These are phyloP conservation scores for Campylomormyrus tamandua DNA, from an alignment of 2,113 vertebrate genomes.

Conservation along the genomic window DNA sequence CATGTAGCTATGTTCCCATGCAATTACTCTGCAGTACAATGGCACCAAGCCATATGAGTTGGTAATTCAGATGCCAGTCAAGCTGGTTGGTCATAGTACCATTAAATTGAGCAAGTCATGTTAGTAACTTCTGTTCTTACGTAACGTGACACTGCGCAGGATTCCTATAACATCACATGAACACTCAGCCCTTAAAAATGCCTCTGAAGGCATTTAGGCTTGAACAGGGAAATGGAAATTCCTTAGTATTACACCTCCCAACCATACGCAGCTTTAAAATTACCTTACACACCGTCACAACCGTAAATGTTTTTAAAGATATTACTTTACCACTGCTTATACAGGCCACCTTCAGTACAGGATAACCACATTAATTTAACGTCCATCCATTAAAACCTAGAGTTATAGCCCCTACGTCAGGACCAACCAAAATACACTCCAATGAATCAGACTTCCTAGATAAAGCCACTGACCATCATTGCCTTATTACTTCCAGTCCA, in stretches of 20 bases:
- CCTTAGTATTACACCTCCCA: neutral
- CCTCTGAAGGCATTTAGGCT: neutral
- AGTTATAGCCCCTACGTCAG: neutral
- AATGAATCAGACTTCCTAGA: neutral
- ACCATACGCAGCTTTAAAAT: neutral
- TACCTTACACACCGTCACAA: neutral
- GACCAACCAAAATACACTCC: neutral
- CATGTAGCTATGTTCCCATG: neutral
- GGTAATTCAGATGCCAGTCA: neutral
- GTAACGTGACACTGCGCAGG: neutral
- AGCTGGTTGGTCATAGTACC: neutral
- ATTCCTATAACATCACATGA: neutral
- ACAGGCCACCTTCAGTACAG: neutral
- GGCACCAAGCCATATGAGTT: neutral
- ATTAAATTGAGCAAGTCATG: neutral
- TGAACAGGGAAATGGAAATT: neutral
- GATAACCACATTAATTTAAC: neutral
- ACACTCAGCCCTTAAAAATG: neutral
- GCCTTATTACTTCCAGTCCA: neutral
- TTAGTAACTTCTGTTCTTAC: neutral
- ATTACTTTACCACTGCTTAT: neutral
- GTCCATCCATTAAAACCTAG: neutral
- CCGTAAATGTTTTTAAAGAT: neutral
- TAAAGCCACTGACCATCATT: neutral
- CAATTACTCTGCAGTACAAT: neutral